Evolutionary conservation across 2,113 vertebrate genomes (phyloP).

Genomic region (Grallaria varia): DNA sequence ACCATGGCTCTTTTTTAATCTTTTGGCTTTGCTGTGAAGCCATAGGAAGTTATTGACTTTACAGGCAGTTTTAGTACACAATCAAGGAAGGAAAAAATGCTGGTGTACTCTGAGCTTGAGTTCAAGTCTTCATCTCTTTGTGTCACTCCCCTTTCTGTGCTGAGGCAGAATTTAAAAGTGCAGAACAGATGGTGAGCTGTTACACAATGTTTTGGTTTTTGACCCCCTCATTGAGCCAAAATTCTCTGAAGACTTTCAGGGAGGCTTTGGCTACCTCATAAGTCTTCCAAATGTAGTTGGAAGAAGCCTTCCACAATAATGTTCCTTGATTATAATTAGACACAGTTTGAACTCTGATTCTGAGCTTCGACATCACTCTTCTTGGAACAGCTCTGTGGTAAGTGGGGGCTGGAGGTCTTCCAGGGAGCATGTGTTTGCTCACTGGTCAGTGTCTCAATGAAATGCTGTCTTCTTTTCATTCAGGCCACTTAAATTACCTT

Average conservation of each 20-base stretch:
- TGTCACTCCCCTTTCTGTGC: conserved; percentile 11
- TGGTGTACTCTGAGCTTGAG: conserved; percentile 51
- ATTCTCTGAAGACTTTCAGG: conserved; percentile 12
- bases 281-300: conserved; percentile 36
- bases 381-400: background rate
- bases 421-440: background rate
- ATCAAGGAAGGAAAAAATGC: conserved; percentile 50
- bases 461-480: background rate
- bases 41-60: conserved; percentile 76
- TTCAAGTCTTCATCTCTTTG: conserved; percentile 70
- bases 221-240: background rate
- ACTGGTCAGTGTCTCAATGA: background rate
- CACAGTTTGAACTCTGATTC: background rate
- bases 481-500: background rate
- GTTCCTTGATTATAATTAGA: background rate
- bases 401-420: background rate
- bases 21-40: conserved; percentile 67
- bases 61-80: conserved; percentile 66
- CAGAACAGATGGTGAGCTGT: conserved; percentile 18
- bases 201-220: background rate
- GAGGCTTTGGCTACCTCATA: conserved; percentile 37
- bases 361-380: background rate
- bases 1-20: conserved; percentile 74
- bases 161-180: conserved; percentile 38
- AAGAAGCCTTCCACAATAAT: background rate